A percentile compares a stretch with the other conserved stretches of the same genome.
phyloP scores from a whole-genome alignment of 2,113 vertebrate genomes.

The Charina bottae region DNA sequence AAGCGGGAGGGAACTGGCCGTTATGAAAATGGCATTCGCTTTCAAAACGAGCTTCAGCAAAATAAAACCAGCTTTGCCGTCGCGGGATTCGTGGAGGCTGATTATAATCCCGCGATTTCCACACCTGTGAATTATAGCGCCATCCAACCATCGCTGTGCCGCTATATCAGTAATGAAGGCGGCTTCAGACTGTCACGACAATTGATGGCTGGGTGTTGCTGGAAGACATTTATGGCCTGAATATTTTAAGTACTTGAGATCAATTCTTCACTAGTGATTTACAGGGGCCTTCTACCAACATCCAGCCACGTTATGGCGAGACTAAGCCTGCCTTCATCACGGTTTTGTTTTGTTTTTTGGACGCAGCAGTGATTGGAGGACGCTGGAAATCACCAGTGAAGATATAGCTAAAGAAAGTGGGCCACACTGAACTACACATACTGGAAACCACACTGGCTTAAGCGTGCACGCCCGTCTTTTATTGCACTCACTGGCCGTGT shows the following conservation, averaged over 20 bases:
- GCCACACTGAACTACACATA: neutral
- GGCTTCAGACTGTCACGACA: neutral
- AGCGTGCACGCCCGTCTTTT: neutral
- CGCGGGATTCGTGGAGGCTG: neutral
- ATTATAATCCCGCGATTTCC: neutral
- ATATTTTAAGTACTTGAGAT: neutral
- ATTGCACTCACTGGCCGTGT: too few species aligned
- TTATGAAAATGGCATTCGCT: neutral
- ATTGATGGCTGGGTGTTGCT: neutral
- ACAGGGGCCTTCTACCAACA: neutral
- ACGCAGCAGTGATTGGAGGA: neutral
- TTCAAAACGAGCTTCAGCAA: neutral
- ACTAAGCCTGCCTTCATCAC: neutral
- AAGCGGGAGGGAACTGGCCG: neutral
- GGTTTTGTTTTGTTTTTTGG: neutral
- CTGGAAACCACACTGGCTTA: neutral
- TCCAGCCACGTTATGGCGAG: neutral
- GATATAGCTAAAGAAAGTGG: neutral
- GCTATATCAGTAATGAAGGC: neutral
- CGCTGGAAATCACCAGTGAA: neutral
- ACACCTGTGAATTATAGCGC: neutral
- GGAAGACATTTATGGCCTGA: neutral
- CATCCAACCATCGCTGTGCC: neutral
- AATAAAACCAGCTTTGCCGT: neutral
- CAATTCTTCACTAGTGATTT: neutral